Evolutionary conservation across 2,797 vertebrate species (phyloP).

Genomic region (Gadopsis marmoratus): DNA sequence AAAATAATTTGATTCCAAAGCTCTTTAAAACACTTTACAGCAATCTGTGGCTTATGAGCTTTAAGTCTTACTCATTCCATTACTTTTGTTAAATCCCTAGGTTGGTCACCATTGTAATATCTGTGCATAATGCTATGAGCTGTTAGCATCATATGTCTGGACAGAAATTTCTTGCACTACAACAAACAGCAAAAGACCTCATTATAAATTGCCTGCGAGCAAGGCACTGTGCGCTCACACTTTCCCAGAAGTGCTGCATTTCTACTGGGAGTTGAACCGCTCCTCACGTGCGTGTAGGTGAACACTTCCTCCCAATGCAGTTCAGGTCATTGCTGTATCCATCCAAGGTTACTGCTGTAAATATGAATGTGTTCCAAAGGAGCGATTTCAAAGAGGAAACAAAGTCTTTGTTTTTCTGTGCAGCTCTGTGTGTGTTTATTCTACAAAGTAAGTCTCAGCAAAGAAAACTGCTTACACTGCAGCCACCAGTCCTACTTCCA

Average conservation of each 20-base stretch:
- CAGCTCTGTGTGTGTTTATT: neutral
- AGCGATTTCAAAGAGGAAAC: conserved; percentile 25
- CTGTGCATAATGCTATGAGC: conserved; percentile 15
- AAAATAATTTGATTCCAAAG: neutral
- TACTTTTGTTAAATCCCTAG: neutral
- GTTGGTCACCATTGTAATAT: conserved; percentile 37
- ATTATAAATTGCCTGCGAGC: conserved; percentile 33
- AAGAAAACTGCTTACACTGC: neutral
- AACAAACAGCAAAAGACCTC: conserved; percentile 26
- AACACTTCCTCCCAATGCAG: conserved; percentile 40
- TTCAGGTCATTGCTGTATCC: conserved; percentile 27
- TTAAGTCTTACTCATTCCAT: neutral
- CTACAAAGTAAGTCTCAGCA: neutral
- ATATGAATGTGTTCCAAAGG: conserved; percentile 13
- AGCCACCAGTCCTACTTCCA: neutral
- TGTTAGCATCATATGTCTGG: conserved; percentile 1
- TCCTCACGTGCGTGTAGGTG: conserved; percentile 1
- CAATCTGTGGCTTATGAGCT: neutral
- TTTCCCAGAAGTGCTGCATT: neutral
- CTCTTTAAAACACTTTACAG: neutral
- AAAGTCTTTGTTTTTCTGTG: neutral
- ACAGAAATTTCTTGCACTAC: conserved; percentile 18
- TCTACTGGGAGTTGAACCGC: neutral
- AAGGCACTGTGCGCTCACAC: conserved; percentile 23
- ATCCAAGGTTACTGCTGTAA: conserved; percentile 24